Evolutionary conservation across 1,140 invertebrate species (phyloP), one percentile per base, ranked within the genome.

Genomic region (Aphelinus atriplicis): DNA sequence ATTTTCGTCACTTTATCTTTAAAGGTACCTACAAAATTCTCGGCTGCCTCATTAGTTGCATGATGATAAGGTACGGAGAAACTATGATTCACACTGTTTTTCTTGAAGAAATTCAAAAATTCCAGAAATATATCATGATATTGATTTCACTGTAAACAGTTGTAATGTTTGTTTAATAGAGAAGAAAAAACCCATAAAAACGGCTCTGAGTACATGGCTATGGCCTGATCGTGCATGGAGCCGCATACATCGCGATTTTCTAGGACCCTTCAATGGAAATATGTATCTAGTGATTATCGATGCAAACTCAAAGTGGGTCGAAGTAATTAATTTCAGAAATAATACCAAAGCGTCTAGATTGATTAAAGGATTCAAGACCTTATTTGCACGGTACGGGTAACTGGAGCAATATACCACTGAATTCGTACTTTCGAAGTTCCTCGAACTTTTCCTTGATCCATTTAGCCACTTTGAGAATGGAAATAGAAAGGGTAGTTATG

Each of bases 391-490:
- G 58, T 78, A 78, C 51, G 79, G 80, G 55, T 83, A 87, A 46
- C 77, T 84, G 50, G 84, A 85, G 45, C 82, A 85, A 43, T 89
- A 87, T 48, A 88, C 83, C 0, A 80, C 68, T 1, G 81, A 88
- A 3, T 89, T 90, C 61, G 78, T 85, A 42, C 77, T 90, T 6
- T 80, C 88, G 70, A 85, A 89, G 43, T 91, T 91, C 78, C 75
- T 92, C 5, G 80, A 89, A 66, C 83, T 88, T 46, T 89, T 91
- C 81, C 87, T 90, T 56, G 83, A 90, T 81, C 91, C 91, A 46
- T 78, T 87, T 56, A 75, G 77, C 7, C 81, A 88, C 60, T 91
- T 91, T 77, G 77, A 80, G 57, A 80, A 90, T 81, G 71, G 76
- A n/a, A 82, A 82, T 0, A 86, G 87, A 73, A 76, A 79, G 51